These are phyloP conservation scores for Gandaritis pyraliata DNA, from an alignment of 2,888 invertebrate genomes.

Conservation along the genomic window DNA sequence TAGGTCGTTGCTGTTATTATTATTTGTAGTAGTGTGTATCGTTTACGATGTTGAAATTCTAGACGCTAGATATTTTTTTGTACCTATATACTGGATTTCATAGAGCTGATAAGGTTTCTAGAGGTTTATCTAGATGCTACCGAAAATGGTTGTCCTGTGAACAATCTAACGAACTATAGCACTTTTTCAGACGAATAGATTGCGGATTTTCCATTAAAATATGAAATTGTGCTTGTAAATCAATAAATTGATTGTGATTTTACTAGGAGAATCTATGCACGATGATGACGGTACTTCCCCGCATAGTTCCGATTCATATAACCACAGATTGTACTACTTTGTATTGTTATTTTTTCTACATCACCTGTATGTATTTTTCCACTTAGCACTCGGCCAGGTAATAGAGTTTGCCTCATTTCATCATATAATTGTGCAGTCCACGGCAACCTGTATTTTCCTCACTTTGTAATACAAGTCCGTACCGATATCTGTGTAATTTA, in stretches of 20 bases:
- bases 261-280: not conserved
- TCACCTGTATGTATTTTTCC: conserved; percentile 25
- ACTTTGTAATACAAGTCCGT: conserved; percentile 29
- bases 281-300: conserved; percentile 3
- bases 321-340: not conserved
- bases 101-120: too few species aligned
- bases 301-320: not conserved
- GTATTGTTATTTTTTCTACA: conserved; percentile 10
- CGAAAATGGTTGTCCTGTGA: too few species aligned
- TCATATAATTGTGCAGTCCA: conserved; percentile 34
- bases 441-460: conserved; percentile 34
- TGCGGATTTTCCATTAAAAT: not conserved
- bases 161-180: too few species aligned
- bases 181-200: too few species aligned
- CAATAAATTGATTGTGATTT: too few species aligned
- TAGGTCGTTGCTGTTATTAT: not conserved
- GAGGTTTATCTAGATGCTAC: too few species aligned
- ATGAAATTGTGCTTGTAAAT: not conserved
- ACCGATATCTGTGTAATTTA: conserved; percentile 33
- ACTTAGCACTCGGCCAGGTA: conserved; percentile 22
- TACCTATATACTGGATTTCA: too few species aligned
- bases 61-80: too few species aligned
- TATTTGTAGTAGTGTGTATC: not conserved
- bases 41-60: not conserved
- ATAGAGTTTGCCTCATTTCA: conserved; percentile 33